These are phyloP conservation scores for Ctenicera cuprea DNA, from an alignment of 2,888 invertebrate genomes.

Conservation along the genomic window DNA sequence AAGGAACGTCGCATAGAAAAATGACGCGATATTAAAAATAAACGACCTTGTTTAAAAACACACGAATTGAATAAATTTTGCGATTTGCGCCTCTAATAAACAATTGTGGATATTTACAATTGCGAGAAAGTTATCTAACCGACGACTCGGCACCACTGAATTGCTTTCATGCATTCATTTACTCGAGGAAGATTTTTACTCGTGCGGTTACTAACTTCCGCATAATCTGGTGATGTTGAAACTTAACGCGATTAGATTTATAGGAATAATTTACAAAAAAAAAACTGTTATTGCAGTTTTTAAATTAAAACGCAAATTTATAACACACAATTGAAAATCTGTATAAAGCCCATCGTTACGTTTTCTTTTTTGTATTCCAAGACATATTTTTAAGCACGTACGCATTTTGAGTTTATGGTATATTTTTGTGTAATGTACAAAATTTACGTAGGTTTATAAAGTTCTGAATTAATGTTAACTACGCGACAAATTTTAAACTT, in stretches of 20 bases:
- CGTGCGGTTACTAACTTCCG: not conserved
- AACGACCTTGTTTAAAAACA: slow-evolving; percentile 45
- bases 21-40: slow-evolving; percentile 40
- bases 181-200: slow-evolving; percentile 7
- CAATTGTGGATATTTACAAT: slow-evolving; percentile 39
- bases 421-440: not conserved
- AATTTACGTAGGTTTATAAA: not conserved
- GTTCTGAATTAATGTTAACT: not conserved
- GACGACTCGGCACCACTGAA: slow-evolving; percentile 25
- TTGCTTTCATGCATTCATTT: slow-evolving; percentile 16
- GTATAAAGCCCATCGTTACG: too few relatives aligned
- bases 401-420: too few relatives aligned
- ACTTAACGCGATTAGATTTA: not conserved
- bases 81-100: slow-evolving; percentile 35
- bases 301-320: not conserved
- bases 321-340: too few relatives aligned
- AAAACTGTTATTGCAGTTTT: not conserved
- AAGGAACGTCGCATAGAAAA: slow-evolving; percentile 25
- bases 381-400: too few relatives aligned
- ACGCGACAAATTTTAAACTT: slow-evolving; percentile 22
- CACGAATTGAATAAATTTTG: slow-evolving; percentile 21
- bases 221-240: not conserved
- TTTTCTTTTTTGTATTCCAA: too few relatives aligned
- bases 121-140: slow-evolving; percentile 36
- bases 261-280: not conserved